A percentile compares a stretch with the other conserved stretches of the same genome.
Conservation (phyloP, 1,140 invertebrate genomes). For the Riptortus pedestris region DNA sequence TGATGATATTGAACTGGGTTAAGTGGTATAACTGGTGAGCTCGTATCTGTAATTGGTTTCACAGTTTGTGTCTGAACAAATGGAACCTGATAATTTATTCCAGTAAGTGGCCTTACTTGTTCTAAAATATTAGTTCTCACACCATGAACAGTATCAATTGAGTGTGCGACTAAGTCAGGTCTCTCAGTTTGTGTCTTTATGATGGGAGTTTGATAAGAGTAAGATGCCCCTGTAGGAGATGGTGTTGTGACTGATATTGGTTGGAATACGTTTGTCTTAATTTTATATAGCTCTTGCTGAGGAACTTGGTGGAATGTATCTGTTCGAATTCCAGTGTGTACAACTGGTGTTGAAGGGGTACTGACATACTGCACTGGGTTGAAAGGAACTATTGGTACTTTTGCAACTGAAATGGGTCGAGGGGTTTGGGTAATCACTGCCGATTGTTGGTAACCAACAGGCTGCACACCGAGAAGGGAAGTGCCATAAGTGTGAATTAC, state of each 20-base stretch:
- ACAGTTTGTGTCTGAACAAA: conserved; percentile 4
- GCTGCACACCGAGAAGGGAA: background rate
- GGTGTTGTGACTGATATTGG: background rate
- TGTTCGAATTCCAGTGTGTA: conserved; percentile 21
- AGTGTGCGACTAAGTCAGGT: too few relatives aligned
- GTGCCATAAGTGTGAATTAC: background rate
- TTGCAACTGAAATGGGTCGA: conserved; percentile 19
- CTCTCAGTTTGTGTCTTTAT: conserved; percentile 3
- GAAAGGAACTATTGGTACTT: conserved; percentile 24
- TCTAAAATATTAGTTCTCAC: background rate
- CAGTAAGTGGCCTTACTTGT: background rate
- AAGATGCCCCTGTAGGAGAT: too few relatives aligned
- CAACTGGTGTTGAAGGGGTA: background rate
- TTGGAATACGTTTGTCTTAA: background rate
- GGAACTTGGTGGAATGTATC: conserved; percentile 24
- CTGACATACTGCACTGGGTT: conserved; percentile 27
- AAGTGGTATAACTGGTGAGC: conserved; percentile 24
- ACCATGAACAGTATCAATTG: background rate
- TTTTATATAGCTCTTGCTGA: conserved; percentile 24
- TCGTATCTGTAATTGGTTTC: conserved; percentile 20
- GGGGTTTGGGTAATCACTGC: background rate
- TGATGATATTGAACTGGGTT: conserved; percentile 27
- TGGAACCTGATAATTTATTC: background rate
- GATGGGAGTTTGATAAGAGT: too few relatives aligned
- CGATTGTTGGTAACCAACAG: background rate